These are phyloP conservation scores for Carlito syrichta DNA, from an alignment of 2,113 vertebrate genomes.

Conservation along the genomic window DNA sequence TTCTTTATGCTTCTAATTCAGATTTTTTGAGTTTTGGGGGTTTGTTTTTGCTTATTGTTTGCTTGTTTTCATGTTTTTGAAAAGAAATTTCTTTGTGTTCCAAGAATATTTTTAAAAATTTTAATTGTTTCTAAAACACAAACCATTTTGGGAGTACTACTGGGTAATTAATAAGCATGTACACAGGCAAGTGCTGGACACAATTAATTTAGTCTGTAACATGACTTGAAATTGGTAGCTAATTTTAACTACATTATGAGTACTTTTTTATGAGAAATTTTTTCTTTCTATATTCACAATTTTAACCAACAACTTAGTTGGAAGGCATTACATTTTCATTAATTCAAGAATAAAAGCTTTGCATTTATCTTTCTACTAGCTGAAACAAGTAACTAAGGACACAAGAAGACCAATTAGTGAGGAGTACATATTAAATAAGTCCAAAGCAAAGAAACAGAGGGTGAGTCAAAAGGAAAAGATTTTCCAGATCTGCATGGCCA, in stretches of 20 bases:
- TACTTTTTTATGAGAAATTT: neutral
- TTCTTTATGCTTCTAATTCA: neutral
- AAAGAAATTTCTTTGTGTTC: constrained; percentile 39
- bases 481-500: neutral
- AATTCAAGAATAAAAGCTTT: constrained; percentile 34
- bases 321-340: constrained; percentile 17
- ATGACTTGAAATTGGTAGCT: constrained; percentile 46
- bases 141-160: constrained; percentile 35
- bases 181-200: constrained; percentile 8
- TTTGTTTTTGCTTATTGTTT: neutral
- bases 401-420: constrained; percentile 49
- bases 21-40: neutral
- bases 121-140: constrained; percentile 62
- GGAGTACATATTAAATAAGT: neutral
- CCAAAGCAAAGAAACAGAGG: neutral
- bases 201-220: constrained; percentile 33
- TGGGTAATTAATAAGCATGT: constrained; percentile 66
- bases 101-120: constrained; percentile 22
- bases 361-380: constrained; percentile 11
- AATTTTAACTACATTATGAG: constrained; percentile 42
- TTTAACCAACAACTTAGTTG: constrained; percentile 24
- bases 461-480: neutral
- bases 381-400: constrained; percentile 48
- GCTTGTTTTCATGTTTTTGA: neutral
- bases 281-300: constrained; percentile 16